phyloP scores from a whole-genome alignment of 1,140 invertebrate genomes.

The Neodiprion lecontei region DNA sequence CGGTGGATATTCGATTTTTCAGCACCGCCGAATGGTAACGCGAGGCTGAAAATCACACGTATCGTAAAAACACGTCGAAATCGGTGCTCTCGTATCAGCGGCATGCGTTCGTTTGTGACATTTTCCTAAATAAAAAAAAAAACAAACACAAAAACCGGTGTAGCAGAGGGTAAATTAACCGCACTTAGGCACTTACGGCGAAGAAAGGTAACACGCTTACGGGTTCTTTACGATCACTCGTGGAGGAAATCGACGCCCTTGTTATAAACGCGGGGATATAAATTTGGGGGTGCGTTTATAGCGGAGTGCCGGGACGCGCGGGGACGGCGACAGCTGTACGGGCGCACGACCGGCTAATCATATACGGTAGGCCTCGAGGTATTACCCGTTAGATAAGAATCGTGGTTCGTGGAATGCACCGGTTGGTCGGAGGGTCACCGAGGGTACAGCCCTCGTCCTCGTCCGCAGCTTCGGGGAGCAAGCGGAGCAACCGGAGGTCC shows the following conservation, averaged over 20 bases:
- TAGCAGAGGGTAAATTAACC: too few species aligned
- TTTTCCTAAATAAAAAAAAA: too few species aligned
- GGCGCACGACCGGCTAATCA: constrained; percentile 5
- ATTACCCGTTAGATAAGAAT: constrained; percentile 10
- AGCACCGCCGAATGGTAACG: too few species aligned
- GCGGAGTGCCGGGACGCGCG: background rate
- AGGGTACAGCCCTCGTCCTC: background rate
- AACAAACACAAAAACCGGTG: too few species aligned
- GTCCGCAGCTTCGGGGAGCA: background rate
- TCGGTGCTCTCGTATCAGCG: too few species aligned
- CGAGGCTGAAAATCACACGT: too few species aligned
- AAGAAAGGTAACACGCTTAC: too few species aligned
- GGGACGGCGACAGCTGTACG: background rate
- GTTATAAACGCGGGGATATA: background rate
- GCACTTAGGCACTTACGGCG: too few species aligned
- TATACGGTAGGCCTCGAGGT: constrained; percentile 9
- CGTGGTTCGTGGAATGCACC: constrained; percentile 7
- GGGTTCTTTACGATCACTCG: too few species aligned
- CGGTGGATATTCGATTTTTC: too few species aligned
- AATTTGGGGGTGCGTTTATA: background rate
- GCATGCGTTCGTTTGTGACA: too few species aligned
- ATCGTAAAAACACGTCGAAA: too few species aligned
- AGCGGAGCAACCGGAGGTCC: background rate
- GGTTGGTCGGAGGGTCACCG: constrained; percentile 3
- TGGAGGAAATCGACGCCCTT: background rate